phyloP scores from a whole-genome alignment of 2,113 vertebrate genomes.

The Morphnarchus princeps region DNA sequence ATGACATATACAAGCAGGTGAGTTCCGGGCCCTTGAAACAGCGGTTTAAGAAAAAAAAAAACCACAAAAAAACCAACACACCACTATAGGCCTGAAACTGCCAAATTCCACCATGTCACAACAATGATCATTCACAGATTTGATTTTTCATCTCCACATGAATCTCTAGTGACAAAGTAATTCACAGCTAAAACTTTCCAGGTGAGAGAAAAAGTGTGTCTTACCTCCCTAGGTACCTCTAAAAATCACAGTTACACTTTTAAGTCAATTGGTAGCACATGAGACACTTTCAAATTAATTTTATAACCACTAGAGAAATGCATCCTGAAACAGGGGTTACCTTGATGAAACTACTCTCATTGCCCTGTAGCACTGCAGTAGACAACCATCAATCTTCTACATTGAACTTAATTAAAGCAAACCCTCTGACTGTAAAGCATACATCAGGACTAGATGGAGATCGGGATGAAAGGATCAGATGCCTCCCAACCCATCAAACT shows the following conservation, averaged over 20 bases:
- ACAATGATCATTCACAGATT: neutral
- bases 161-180: neutral
- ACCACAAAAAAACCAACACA: too few species aligned
- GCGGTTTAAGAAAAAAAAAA: neutral
- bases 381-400: neutral
- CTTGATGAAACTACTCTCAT: neutral
- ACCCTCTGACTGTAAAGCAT: neutral
- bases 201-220: neutral
- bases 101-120: neutral
- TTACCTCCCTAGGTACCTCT: neutral
- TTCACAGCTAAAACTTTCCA: neutral
- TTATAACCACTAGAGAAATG: neutral
- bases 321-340: neutral
- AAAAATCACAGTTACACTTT: neutral
- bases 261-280: neutral
- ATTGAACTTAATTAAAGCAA: constrained; percentile 29
- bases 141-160: neutral
- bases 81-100: neutral
- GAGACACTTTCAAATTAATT: neutral
- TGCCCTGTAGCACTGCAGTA: neutral
- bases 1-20: neutral
- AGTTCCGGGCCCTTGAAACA: neutral
- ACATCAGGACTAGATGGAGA: neutral
- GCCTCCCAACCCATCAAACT: neutral
- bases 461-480: neutral